These are phyloP conservation scores for Aleiodes testaceus DNA, from an alignment of 2,888 invertebrate species.

Conservation along the genomic window DNA sequence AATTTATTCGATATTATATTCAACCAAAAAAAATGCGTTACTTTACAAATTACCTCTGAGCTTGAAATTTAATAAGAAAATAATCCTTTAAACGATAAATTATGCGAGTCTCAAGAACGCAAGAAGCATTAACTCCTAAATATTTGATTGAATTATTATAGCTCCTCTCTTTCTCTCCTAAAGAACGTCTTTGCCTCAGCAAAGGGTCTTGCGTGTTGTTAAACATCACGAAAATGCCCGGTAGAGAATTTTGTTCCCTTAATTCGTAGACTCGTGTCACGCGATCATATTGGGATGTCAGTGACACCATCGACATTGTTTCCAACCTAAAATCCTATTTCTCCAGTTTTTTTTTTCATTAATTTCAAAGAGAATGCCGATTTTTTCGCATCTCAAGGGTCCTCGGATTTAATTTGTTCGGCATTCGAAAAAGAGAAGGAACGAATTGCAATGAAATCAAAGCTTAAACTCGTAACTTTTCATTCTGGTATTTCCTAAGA, in stretches of 20 bases:
- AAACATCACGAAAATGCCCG: constrained; percentile 55
- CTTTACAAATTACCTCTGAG: not conserved
- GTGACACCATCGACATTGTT: constrained; percentile 3
- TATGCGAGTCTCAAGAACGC: constrained; percentile 47
- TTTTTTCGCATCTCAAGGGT: constrained; percentile 66
- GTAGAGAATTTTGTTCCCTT: constrained; percentile 51
- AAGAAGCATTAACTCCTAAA: constrained; percentile 64
- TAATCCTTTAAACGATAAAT: not conserved
- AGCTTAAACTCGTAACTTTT: constrained; percentile 69
- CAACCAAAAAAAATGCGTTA: not conserved
- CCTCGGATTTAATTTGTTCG: constrained; percentile 68
- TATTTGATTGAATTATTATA: constrained; percentile 68
- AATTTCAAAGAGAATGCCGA: constrained; percentile 15
- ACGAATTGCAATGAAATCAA: constrained; percentile 60
- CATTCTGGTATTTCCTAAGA: constrained; percentile 47
- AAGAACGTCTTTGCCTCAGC: constrained; percentile 25
- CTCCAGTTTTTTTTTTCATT: not conserved
- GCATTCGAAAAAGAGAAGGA: constrained; percentile 34
- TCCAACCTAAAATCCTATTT: not conserved
- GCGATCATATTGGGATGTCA: constrained; percentile 23
- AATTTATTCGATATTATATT: constrained; percentile 21
- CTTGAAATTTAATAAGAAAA: too few species aligned
- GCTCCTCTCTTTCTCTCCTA: constrained; percentile 36
- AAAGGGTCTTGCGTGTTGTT: constrained; percentile 60
- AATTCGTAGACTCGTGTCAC: constrained; percentile 41